phyloP scores from a whole-genome alignment of 2,113 vertebrate species.

The Bubo bubo region DNA sequence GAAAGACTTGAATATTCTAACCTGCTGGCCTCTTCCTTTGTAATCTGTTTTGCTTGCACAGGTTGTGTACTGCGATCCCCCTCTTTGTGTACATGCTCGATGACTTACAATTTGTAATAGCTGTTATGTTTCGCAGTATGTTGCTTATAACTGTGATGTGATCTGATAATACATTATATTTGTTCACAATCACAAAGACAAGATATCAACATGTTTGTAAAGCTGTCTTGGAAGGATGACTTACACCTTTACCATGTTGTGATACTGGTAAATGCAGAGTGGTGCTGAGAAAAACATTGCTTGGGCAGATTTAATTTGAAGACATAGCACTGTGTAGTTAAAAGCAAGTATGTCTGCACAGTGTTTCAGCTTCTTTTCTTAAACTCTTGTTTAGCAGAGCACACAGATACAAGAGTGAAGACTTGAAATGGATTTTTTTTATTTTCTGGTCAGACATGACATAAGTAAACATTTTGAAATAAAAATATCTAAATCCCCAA shows the following conservation, averaged over 20 bases:
- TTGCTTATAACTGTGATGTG: neutral
- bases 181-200: neutral
- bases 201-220: neutral
- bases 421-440: neutral
- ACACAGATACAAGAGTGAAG: neutral
- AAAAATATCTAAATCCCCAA: neutral
- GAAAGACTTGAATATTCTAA: neutral
- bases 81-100: rapidly evolving
- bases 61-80: neutral
- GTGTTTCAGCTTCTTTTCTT: neutral
- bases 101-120: neutral
- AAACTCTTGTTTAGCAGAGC: neutral
- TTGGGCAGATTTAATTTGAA: neutral
- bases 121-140: rapidly evolving
- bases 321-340: neutral
- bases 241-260: neutral
- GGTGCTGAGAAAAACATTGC: neutral
- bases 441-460: neutral
- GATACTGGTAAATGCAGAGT: neutral
- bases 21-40: neutral
- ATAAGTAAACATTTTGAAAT: neutral
- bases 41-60: neutral
- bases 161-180: neutral
- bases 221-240: neutral
- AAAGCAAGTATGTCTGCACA: neutral